Evolutionary conservation across 2,888 invertebrate genomes (phyloP).

Genomic region (Epistrophe grossulariae): DNA sequence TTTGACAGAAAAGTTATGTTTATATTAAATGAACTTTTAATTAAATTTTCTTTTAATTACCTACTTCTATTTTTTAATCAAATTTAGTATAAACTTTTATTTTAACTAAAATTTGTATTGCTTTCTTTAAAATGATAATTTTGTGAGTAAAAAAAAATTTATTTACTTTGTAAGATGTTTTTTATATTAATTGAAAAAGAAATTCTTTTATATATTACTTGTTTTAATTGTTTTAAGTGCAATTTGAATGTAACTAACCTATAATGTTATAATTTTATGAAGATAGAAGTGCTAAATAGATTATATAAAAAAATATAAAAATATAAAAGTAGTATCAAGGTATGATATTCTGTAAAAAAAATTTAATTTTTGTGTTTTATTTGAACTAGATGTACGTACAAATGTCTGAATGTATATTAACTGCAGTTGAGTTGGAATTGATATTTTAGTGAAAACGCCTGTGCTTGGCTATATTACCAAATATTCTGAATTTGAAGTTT

Average conservation of each 20-base stretch:
- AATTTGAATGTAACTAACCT: conserved; percentile 42
- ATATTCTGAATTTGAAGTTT: too few relatives aligned
- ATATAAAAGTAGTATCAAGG: not conserved
- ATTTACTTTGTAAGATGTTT: conserved; percentile 60
- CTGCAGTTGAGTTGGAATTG: too few relatives aligned
- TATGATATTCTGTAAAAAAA: conserved; percentile 10
- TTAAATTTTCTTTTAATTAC: conserved; percentile 32
- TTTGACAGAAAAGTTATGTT: conserved; percentile 60
- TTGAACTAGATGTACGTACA: not conserved
- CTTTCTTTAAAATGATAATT: conserved; percentile 26
- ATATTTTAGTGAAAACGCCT: too few relatives aligned
- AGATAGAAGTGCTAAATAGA: conserved; percentile 40
- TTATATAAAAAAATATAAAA: conserved; percentile 16
- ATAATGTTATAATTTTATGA: conserved; percentile 6
- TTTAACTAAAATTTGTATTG: not conserved
- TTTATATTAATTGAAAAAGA: conserved; percentile 20
- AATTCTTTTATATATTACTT: conserved; percentile 45
- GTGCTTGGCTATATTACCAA: too few relatives aligned
- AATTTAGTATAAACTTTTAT: conserved; percentile 25
- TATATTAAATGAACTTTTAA: conserved; percentile 68
- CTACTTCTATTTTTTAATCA: not conserved
- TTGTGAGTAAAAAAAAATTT: conserved; percentile 25
- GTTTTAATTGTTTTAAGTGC: conserved; percentile 68
- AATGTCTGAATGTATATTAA: too few relatives aligned
- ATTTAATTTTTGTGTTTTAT: not conserved